A percentile compares a stretch with the other conserved stretches of the same genome.
Evolutionary conservation across 1,140 invertebrate species (phyloP).

Genomic region (Ceratosolen fusciceps): DNA sequence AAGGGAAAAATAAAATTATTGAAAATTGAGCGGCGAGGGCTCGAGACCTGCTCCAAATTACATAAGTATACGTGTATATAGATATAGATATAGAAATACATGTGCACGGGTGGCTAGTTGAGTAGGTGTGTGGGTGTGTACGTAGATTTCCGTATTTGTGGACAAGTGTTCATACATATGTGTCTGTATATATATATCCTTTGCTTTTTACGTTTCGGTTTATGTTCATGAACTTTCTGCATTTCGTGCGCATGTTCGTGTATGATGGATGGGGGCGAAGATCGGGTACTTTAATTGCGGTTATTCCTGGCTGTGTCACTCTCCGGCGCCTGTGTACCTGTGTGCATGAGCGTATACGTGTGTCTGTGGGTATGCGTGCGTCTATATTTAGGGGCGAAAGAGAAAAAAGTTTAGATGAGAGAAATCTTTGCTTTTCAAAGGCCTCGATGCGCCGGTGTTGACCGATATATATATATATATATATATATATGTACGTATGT

Average conservation of each 20-base stretch:
- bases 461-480: no score
- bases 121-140: neutral
- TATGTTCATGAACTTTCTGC: neutral
- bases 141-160: neutral
- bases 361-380: neutral
- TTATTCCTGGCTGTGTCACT: no score
- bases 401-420: slow-evolving; percentile 41
- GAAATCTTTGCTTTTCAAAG: slow-evolving; percentile 21
- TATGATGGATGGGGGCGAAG: no score
- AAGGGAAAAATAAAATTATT: slow-evolving; percentile 34
- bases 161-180: neutral
- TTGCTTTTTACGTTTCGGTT: neutral
- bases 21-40: slow-evolving; percentile 15
- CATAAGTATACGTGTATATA: slow-evolving; percentile 7
- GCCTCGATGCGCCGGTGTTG: neutral
- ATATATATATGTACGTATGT: no score
- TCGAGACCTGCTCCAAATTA: slow-evolving; percentile 26
- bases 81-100: neutral
- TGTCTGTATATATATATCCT: neutral
- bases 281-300: no score
- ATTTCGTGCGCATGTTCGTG: no score
- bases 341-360: neutral
- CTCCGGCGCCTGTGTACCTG: no score
- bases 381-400: slow-evolving; percentile 6
- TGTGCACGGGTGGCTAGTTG: neutral